phyloP scores from a whole-genome alignment of 2,797 vertebrate species.

The Serranus cabrilla region DNA sequence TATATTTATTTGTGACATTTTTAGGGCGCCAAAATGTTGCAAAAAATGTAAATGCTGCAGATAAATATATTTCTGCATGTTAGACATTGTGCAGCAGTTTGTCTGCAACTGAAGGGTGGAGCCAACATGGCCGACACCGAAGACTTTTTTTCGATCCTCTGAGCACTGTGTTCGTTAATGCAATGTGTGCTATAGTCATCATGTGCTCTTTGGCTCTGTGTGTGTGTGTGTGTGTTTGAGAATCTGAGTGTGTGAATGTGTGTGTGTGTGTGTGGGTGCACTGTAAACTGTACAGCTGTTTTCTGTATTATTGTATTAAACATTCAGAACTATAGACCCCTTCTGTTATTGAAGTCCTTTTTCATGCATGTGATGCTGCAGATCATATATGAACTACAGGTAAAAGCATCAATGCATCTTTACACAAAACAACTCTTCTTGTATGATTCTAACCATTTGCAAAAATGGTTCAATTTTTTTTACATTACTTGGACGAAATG shows the following conservation, averaged over 20 bases:
- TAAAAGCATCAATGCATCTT: neutral
- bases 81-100: too few species aligned
- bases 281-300: constrained; percentile 60
- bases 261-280: constrained; percentile 13
- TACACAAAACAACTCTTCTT: too few species aligned
- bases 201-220: constrained; percentile 46
- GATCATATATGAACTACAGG: neutral
- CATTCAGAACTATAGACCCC: constrained; percentile 18
- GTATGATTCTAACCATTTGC: too few species aligned
- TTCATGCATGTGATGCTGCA: neutral
- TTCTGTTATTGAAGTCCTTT: neutral
- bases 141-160: constrained; percentile 44
- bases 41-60: too few species aligned
- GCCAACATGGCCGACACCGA: constrained; percentile 21
- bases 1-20: too few species aligned
- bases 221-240: neutral
- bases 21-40: too few species aligned
- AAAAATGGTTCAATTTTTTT: too few species aligned
- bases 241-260: neutral
- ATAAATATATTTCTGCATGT: too few species aligned
- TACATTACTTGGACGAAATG: too few species aligned
- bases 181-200: constrained; percentile 52
- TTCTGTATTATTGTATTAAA: constrained; percentile 71
- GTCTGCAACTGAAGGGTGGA: neutral
- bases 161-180: constrained; percentile 60